A percentile compares a stretch with the other conserved stretches of the same genome.
These are phyloP conservation scores for Desoria tigrina DNA, from an alignment of 2,888 invertebrate genomes.

Conservation along the genomic window DNA sequence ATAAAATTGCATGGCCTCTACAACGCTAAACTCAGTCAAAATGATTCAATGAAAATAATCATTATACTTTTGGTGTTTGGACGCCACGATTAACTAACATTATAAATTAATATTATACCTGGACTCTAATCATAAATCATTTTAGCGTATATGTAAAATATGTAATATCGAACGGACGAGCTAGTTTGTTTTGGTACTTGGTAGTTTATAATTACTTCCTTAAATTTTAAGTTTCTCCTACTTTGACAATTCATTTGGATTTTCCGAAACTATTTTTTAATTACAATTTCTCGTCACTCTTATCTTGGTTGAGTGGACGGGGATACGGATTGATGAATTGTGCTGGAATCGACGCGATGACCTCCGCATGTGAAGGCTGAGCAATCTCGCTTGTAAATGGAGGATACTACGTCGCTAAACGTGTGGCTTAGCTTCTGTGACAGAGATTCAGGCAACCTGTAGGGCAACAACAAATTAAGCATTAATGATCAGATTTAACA, in stretches of 20 bases:
- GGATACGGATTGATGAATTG: conserved; percentile 34
- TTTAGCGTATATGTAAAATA: too few species aligned
- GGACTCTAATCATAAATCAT: too few species aligned
- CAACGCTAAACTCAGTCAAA: conserved; percentile 9
- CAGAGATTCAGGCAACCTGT: conserved; percentile 50
- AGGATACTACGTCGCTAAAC: conserved; percentile 46
- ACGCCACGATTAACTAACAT: too few species aligned
- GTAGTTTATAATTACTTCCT: too few species aligned
- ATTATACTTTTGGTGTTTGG: too few species aligned
- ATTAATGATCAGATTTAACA: not conserved
- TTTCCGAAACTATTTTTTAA: too few species aligned
- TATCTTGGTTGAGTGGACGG: conserved; percentile 41
- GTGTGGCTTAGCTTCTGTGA: conserved; percentile 45
- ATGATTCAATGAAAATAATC: not conserved
- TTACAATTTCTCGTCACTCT: conserved; percentile 1
- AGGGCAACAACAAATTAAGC: conserved; percentile 14
- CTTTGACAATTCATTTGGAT: too few species aligned
- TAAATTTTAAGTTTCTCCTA: too few species aligned
- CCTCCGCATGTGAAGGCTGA: conserved; percentile 49
- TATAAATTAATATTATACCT: too few species aligned
- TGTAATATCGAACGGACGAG: too few species aligned
- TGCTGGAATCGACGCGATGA: conserved; percentile 41
- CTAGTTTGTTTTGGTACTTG: too few species aligned
- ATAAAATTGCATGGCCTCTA: too few species aligned
- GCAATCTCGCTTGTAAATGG: conserved; percentile 49